A percentile compares a stretch with the other conserved stretches of the same genome.
These are phyloP conservation scores for Chrysogorgia sp. DNA, from an alignment of 92 coral and sea anemone genomes.

Conservation along the genomic window DNA sequence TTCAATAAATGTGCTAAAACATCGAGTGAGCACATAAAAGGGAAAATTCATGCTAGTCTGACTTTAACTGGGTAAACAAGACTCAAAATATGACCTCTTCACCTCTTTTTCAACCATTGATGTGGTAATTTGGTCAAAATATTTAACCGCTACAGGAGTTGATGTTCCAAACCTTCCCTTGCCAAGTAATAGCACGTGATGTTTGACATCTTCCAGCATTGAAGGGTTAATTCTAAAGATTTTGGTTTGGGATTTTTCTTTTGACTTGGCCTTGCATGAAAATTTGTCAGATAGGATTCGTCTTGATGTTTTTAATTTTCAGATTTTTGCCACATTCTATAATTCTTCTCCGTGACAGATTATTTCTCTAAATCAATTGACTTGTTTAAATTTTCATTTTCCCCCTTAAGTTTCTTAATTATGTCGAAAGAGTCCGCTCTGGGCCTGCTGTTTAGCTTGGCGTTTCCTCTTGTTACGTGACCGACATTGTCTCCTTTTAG, in stretches of 20 bases:
- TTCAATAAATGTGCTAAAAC: no score
- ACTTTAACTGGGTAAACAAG: no score
- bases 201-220: slow-evolving; percentile 47
- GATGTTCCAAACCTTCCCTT: slow-evolving; percentile 72
- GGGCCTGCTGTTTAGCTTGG: slow-evolving; percentile 40
- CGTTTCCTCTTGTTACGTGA: slow-evolving; percentile 60
- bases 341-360: slow-evolving; percentile 62
- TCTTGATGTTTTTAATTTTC: slow-evolving; percentile 58
- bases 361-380: slow-evolving; percentile 47
- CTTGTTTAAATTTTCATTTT: slow-evolving; percentile 43
- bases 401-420: slow-evolving; percentile 41
- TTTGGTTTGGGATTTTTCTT: slow-evolving; percentile 2
- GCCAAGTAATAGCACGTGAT: slow-evolving; percentile 38
- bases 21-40: no score
- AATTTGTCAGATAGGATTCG: neutral
- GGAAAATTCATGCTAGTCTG: no score
- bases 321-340: slow-evolving; percentile 68
- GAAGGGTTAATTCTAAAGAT: slow-evolving; percentile 60
- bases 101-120: slow-evolving; percentile 61
- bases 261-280: neutral
- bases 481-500: slow-evolving; percentile 59
- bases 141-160: slow-evolving; percentile 71
- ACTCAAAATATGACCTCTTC: no score
- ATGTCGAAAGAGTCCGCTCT: slow-evolving; percentile 28
- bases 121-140: slow-evolving; percentile 44